phyloP scores from a whole-genome alignment of 2,797 vertebrate genomes.

The Distichodus sexfasciatus region DNA sequence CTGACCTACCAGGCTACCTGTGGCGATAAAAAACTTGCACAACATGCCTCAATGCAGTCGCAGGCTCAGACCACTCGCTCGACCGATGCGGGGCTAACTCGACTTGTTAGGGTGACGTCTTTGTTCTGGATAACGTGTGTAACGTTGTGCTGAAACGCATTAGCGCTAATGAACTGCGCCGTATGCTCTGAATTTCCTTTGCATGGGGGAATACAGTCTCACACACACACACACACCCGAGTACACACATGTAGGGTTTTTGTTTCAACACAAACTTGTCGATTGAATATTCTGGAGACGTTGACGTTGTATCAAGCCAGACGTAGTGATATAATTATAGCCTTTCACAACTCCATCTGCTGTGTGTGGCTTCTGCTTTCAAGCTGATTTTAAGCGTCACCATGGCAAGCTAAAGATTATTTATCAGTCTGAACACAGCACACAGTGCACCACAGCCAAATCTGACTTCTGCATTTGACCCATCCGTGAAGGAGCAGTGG shows the following conservation, averaged over 20 bases:
- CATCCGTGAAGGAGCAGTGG: too few relatives aligned
- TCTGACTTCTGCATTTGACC: too few relatives aligned
- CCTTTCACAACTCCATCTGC: not conserved
- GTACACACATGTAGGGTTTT: not conserved
- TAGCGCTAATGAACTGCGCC: conserved; percentile 50
- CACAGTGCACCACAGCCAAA: too few relatives aligned
- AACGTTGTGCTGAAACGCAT: conserved; percentile 36
- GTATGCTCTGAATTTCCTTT: conserved; percentile 44
- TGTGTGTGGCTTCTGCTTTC: not conserved
- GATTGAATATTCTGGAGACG: not conserved
- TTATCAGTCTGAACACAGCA: too few relatives aligned
- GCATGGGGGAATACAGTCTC: conserved; percentile 21
- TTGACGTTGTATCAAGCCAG: conserved; percentile 1
- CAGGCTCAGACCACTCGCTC: conserved; percentile 15
- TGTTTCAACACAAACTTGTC: not conserved
- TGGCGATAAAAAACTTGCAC: too few relatives aligned
- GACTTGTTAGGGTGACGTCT: conserved; percentile 52
- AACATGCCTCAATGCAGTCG: not conserved
- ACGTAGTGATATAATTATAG: conserved; percentile 26
- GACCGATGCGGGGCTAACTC: conserved; percentile 42
- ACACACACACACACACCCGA: not conserved
- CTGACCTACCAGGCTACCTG: too few relatives aligned
- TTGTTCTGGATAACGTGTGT: conserved; percentile 44
- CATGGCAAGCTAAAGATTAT: not conserved
- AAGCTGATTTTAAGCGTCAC: not conserved